These are phyloP conservation scores for Propithecus deckenii DNA, from an alignment of 2,797 vertebrate species.

Conservation along the genomic window DNA sequence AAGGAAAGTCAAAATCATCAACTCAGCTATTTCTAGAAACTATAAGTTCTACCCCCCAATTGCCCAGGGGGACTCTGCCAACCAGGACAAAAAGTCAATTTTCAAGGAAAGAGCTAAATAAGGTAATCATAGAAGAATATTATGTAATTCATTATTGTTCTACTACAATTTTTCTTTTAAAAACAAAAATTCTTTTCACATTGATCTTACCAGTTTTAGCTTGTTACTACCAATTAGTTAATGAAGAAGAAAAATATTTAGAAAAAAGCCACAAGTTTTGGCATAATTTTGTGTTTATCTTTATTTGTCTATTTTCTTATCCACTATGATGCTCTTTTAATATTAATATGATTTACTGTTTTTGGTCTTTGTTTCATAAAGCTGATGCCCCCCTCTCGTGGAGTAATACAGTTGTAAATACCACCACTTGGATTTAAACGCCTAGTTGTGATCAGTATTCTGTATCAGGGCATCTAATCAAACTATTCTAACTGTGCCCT, in stretches of 20 bases:
- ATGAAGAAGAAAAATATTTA: conserved; percentile 13
- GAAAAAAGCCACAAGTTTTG: not conserved
- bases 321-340: not conserved
- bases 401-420: not conserved
- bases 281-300: not conserved
- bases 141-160: not conserved
- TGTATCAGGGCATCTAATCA: not conserved
- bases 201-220: not conserved
- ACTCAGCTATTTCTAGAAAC: not conserved
- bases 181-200: not conserved
- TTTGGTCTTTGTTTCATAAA: not conserved
- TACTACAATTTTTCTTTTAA: not conserved
- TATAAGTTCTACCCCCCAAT: not conserved
- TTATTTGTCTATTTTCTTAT: not conserved
- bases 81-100: not conserved
- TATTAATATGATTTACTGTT: not conserved
- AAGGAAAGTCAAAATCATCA: conserved; percentile 14
- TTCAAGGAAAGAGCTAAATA: not conserved
- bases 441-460: not conserved
- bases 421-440: not conserved
- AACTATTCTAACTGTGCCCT: not conserved
- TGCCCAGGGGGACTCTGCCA: not conserved
- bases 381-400: not conserved
- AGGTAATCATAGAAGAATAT: not conserved
- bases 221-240: not conserved